Conservation (phyloP, 1,140 invertebrate genomes). For the Drosophila sucinea region DNA sequence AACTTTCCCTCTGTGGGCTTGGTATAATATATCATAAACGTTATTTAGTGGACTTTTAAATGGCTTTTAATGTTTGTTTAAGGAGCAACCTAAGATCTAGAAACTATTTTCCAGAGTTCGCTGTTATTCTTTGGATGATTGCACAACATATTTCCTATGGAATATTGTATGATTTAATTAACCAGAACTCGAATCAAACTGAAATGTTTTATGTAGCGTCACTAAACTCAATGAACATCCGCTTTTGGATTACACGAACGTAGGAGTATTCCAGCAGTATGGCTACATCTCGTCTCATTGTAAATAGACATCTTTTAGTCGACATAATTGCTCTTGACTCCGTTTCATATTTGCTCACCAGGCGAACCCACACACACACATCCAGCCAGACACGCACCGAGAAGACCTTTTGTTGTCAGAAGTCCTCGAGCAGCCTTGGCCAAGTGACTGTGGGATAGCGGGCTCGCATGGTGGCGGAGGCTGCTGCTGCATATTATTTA, state of each 20-base stretch:
- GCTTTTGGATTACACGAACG: not conserved
- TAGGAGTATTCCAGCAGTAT: constrained; percentile 2
- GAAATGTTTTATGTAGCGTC: not conserved
- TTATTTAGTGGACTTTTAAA: too few species aligned
- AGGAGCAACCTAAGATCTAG: too few species aligned
- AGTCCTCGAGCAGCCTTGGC: not conserved
- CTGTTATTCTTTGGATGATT: too few species aligned
- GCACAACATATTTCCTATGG: too few species aligned
- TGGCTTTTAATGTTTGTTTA: too few species aligned
- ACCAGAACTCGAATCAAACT: not conserved
- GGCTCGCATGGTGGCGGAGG: not conserved
- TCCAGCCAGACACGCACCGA: not conserved
- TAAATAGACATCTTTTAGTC: constrained; percentile 34
- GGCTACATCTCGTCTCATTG: constrained; percentile 14
- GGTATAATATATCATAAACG: too few species aligned
- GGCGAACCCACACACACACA: not conserved
- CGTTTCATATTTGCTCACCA: constrained; percentile 38
- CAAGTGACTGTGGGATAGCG: not conserved
- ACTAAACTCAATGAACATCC: constrained; percentile 8
- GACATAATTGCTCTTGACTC: constrained; percentile 52
- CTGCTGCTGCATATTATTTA: constrained; percentile 28
- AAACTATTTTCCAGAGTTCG: too few species aligned
- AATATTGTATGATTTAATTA: not conserved
- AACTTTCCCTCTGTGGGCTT: too few species aligned
- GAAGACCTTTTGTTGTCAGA: constrained; percentile 7